Base-by-base conservation (phyloP, 1,140 invertebrate genomes). In the Zaprionus gabonicus region DNA sequence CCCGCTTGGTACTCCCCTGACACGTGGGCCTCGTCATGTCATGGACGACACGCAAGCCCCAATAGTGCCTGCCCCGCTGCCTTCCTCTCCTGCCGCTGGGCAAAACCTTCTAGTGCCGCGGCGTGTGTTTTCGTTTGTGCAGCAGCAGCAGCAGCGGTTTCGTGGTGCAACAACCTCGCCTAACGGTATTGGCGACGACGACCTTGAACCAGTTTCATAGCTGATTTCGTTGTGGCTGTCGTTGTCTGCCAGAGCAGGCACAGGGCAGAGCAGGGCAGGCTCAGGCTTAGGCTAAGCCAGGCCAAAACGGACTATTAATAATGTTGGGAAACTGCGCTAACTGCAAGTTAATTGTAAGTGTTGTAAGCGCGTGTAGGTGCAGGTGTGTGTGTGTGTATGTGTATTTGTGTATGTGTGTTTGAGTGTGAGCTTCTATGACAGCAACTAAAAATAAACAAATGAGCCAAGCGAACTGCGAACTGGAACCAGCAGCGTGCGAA, bases 191-290 rank as follows among this genome's bases (percentile, higher is more conserved):
- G 46, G 49, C 63, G 53, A 13, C 20, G 10, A 25, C 76, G 86
- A 90, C 85, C 85, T 90, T 90, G 85, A 90, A 90, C 86, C 76
- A 90, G 76, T 90, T 90, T 90, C 70, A 90, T 91, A 85, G 81
- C 80, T 81, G 80, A 76, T 79, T 76, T 71, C 57, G 69, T 41
- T 66, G 70, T 57, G 51, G 57, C 65, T 62, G 46, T 41, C 58
- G 59, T 23, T 56, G 62, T 36, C 60, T 64, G 78, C 63, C 77
- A 49, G 9, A 9, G 41, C 31, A 46, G 62, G 49, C 41, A 5
- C 4, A n/a, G 41, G 41, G 28, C 76, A 68, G 57, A 68, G 59
- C 71, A 49, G 31, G 31, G 38, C 25, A 46, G 62, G 49, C 41
- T 3, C 25, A 46, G 62, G 49, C 41, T 3, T 1, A 17, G 41